Evolutionary conservation across 2,888 invertebrate genomes (phyloP), one percentile per base, ranked within the genome.

Genomic region (Idaea straminata): DNA sequence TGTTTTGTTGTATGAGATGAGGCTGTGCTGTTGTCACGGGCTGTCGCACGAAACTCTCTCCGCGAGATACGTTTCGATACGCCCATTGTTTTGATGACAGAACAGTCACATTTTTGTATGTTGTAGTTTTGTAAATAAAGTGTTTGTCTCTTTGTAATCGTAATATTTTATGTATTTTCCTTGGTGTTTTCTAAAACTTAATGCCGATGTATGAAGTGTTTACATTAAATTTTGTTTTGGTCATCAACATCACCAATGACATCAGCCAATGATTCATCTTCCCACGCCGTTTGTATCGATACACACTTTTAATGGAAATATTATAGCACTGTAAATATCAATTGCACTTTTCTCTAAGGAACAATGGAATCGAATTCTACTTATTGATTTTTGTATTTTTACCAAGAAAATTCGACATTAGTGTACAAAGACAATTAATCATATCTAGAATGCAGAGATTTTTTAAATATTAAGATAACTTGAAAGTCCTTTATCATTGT

Each of bases 21-120:
- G 82, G 82, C 78, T 81, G 83, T 75, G 82, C 74, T 85, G 83
- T 87, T 83, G 84, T 87, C 77, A 83, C 77, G 79, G 74, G 73
- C 67, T 64, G 74, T 13, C 47, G 47, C 47, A 47, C 36, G 7
- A 47, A 13, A 10, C 47, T 47, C 47, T 47, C 47, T 47, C 69
- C 70, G 71, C 71, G 76, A 73, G 72, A 69, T 69, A 69, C 75
- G 74, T 75, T 77, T 75, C 74, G 77, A 69, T 78, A 77, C 72
- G 74, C 68, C 60, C 66, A 70, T 67, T 72, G 64, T 72, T 61
- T 66, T 84, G 75, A 86, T 85, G 81, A 83, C 85, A 85, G 74
- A 82, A 77, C 78, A 69, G 76, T 83, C 81, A 80, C 77, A 72
- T 80, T 73, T 72, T 72, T 59, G 16, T 76, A 75, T 76, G 65